Base-by-base conservation (phyloP, 2,888 invertebrate species). In the Panzeria rudis region DNA sequence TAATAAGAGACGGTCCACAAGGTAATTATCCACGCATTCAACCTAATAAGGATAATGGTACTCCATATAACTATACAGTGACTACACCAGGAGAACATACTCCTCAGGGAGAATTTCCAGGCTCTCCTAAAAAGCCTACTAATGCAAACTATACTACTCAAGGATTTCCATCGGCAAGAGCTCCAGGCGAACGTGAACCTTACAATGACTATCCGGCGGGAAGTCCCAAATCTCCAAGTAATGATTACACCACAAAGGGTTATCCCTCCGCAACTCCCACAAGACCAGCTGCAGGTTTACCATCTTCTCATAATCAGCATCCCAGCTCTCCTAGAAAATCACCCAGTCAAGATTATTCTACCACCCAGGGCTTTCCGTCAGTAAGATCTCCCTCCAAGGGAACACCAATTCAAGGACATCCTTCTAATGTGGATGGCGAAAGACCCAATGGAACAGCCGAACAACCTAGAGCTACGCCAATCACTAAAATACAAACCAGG, bases 341-440 rank as follows among this genome's bases (percentile, higher is more conserved):
- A 9, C 77, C 82, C 4, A 82, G 32, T 23, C 87, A 80, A 13
- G 89, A 89, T 68, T 86, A 86, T 68, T 83, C 29, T 29, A 29
- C 88, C 23, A 88, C 88, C 0, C 89, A 89, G 20, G 91, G 89
- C 5, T 89, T 89, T 76, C 89, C 89, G n/a, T 86, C 86, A 5
- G 86, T 73, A 20, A 73, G 84, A 47, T 62, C 88, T 3, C 88
- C 88, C 20, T 86, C 86, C 0, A 85, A 83, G 68, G 20, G 44
- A 7, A 80, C 85, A 25, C 86, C 88, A n/a, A 86, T 66, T 20
- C 87, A 87, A 6, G 88, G 88, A 4, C 88, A 88, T 59, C 89
- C 88, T 9, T 88, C 84, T 44, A 75, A 47, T 56, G 89, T 76
- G 25, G 76, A 84, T 54, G 41, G 13, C 1, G n/a, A 20, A 11